Base-by-base conservation (phyloP, 2,113 vertebrate genomes). In the Mobula birostris region DNA sequence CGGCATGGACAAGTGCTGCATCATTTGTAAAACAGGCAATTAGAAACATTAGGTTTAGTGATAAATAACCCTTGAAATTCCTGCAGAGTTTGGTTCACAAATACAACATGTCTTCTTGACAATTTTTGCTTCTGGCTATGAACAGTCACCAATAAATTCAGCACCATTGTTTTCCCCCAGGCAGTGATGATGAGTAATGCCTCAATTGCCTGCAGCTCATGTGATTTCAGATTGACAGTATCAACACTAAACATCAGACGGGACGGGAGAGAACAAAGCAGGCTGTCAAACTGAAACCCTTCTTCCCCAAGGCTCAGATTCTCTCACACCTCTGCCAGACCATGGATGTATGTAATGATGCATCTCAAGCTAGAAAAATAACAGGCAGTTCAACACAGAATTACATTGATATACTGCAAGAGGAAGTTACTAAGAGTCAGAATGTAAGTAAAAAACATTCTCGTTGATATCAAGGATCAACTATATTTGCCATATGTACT, bases 371-470 rank as follows among this genome's bases (percentile, higher is more conserved):
- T 11, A 94, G 94, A 94, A 95, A 95, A 94, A 95, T 77, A 68
- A 85, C 95, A 94, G 85, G 94, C 76, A 94, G 95, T 74, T 94
- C 94, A 94, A 96, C 95, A 77, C 95, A 96, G 94, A 96, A 94
- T 95, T 97, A 96, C 94, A 96, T 96, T 93, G 94, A 97, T 95
- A 95, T 96, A 76, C 95, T 97, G 27, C 95, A 96, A 95, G 95
- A 96, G 78, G 95, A 96, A 61, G 95, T 96, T 76, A 95, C 94
- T 93, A 97, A 95, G 94, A 96, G 94, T 4, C 94, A 94, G 94
- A 88, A 94, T 7, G 95, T 96, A 94, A 95, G 97, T 97, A n/a
- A 2, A 24, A 2, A 74, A 74, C 15, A 21, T 21, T 74, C 72
- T 21, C 24, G 24, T 12, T 48, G 48, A 48, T 48, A 48, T 4